phyloP scores from a whole-genome alignment of 2,888 invertebrate genomes.

The Drosophila formosana region DNA sequence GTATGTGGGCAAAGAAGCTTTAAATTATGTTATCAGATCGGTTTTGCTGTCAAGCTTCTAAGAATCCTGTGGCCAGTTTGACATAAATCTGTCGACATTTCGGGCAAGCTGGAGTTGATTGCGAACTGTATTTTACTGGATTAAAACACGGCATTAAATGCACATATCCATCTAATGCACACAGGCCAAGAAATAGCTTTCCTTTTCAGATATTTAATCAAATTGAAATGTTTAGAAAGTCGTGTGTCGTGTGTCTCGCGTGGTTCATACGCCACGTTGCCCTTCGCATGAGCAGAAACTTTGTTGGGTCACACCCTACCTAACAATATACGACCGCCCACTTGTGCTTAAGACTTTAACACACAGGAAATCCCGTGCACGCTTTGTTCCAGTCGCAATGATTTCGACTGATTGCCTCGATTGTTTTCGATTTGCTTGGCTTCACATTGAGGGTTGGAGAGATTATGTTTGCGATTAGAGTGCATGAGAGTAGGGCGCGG shows the following conservation, averaged over 20 bases:
- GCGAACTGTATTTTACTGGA: conserved; percentile 34
- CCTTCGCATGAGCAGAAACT: conserved; percentile 31
- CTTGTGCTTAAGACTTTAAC: conserved; percentile 60
- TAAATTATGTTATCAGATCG: conserved; percentile 60
- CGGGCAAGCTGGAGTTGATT: not conserved
- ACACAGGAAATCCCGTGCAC: conserved; percentile 64
- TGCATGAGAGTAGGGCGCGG: conserved; percentile 13
- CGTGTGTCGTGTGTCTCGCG: conserved; percentile 13
- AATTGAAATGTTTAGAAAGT: conserved; percentile 58
- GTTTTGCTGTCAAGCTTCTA: conserved; percentile 29
- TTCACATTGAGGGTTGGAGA: conserved; percentile 6
- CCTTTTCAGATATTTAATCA: conserved; percentile 58
- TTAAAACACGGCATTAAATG: conserved; percentile 35
- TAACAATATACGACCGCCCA: conserved; percentile 2
- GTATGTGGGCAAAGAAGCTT: conserved; percentile 29
- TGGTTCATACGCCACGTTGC: conserved; percentile 41
- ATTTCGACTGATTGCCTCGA: conserved; percentile 77
- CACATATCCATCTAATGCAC: conserved; percentile 1
- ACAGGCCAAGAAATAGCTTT: conserved; percentile 12
- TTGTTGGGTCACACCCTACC: conserved; percentile 46
- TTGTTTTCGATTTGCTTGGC: conserved; percentile 68
- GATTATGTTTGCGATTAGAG: conserved; percentile 13
- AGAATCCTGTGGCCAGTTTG: conserved; percentile 30
- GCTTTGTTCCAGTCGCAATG: conserved; percentile 62
- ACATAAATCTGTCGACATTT: conserved; percentile 48